Base-by-base conservation (phyloP, 2,113 vertebrate species). In the Nematolebias whitei region DNA sequence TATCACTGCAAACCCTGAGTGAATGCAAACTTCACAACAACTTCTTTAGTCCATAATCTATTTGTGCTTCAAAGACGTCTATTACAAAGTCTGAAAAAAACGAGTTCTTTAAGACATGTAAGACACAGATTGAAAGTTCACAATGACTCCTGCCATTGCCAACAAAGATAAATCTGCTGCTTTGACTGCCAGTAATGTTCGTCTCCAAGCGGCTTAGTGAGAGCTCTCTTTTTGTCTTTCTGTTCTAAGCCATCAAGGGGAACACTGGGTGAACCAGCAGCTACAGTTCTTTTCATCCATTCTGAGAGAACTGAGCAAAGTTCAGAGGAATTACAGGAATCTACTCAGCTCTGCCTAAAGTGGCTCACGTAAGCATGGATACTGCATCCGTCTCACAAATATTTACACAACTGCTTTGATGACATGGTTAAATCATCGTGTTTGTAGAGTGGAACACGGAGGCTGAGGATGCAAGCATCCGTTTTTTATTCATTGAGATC, bases 251-350 rank as follows among this genome's bases (percentile, higher is more conserved):
- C 70, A 64, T 69, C 19, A n/a, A 71, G 58, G 72, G 56, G 72
- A 57, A 62, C 14, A 39, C 67, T 79, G 73, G 82, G 78, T 81
- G 78, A 83, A 83, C 77, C 74, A 79, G 73, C 78, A 84, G 51
- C 70, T 71, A 59, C 52, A 38, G 47, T 73, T 67, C 58, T 81
- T 87, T 84, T 89, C 70, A 84, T 89, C 84, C 83, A 76, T 79
- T 85, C 71, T 80, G 49, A 60, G 80, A 85, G 52, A 84, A 63
- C 66, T 71, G 80, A 84, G 76, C 80, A 83, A 85, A 88, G 86
- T 91, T 92, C 77, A 88, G 83, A 82, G 57, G 86, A 86, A 87
- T 90, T 87, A 90, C 80, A 85, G 74, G 84, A 87, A 90, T 90
- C 83, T 70, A 60, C 68, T 48, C 69, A 62, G 74, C 79, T 71